These are phyloP conservation scores for Halocaridina rubra DNA, from an alignment of 2,888 invertebrate genomes.

Conservation along the genomic window DNA sequence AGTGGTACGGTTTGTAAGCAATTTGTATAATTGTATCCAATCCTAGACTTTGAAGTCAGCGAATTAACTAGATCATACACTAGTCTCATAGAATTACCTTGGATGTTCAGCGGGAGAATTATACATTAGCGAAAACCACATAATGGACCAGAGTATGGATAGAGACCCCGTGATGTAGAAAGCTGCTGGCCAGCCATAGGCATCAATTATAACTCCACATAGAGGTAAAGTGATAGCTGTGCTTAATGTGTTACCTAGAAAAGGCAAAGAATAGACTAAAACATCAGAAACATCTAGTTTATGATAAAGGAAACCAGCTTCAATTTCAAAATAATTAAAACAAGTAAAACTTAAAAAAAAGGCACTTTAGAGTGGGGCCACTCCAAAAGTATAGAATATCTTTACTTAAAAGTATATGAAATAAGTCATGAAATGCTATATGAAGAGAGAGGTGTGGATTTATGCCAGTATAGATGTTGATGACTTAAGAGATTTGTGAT, in stretches of 20 bases:
- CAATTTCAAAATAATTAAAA: too few species aligned
- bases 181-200: conserved; percentile 80
- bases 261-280: neutral
- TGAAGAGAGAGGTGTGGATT: too few species aligned
- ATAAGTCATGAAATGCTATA: too few species aligned
- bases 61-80: too few species aligned
- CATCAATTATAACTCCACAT: conserved; percentile 80
- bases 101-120: conserved; percentile 78
- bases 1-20: too few species aligned
- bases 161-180: conserved; percentile 84
- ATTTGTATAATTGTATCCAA: too few species aligned
- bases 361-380: neutral
- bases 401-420: neutral
- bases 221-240: conserved; percentile 83
- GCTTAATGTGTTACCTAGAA: conserved; percentile 74
- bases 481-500: too few species aligned
- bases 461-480: too few species aligned
- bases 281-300: too few species aligned
- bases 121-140: conserved; percentile 77
- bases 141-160: conserved; percentile 79
- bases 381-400: neutral
- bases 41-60: too few species aligned
- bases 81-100: too few species aligned
- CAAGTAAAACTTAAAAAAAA: neutral
- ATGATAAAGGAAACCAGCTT: too few species aligned